Evolutionary conservation across 2,797 vertebrate genomes (phyloP).

Genomic region (Rhinatrema bivittatum): DNA sequence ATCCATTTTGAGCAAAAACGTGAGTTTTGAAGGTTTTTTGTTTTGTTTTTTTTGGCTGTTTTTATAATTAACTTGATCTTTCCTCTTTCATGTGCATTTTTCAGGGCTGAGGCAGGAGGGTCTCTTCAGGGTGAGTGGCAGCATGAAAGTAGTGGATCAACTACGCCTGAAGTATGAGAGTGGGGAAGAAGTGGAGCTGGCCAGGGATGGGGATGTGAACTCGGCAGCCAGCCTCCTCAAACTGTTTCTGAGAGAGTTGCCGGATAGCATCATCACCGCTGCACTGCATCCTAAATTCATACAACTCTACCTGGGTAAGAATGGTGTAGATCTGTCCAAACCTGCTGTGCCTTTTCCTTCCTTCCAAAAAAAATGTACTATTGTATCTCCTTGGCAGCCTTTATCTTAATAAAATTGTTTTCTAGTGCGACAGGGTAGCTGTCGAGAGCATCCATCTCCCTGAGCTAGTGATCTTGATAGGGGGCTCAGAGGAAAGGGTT

Average conservation of each 20-base stretch:
- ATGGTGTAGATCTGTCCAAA: neutral
- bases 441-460: too few relatives aligned
- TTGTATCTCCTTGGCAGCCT: too few relatives aligned
- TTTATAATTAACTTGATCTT: too few relatives aligned
- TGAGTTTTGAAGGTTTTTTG: too few relatives aligned
- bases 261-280: conserved; percentile 66
- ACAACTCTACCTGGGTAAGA: conserved; percentile 70
- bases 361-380: too few relatives aligned
- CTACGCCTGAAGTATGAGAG: conserved; percentile 71
- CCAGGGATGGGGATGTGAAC: conserved; percentile 59
- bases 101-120: conserved; percentile 82
- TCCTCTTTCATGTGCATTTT: too few relatives aligned
- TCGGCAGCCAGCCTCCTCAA: conserved; percentile 84
- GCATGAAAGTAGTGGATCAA: conserved; percentile 67
- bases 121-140: conserved; percentile 85
- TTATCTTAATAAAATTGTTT: too few relatives aligned
- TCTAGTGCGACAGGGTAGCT: too few relatives aligned
- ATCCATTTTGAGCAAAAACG: too few relatives aligned
- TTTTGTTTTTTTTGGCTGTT: too few relatives aligned
- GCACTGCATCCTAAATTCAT: conserved; percentile 66
- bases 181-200: conserved; percentile 61
- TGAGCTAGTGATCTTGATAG: too few relatives aligned
- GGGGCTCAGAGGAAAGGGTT: too few relatives aligned
- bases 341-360: neutral
- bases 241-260: conserved; percentile 79